phyloP scores from a whole-genome alignment of 1,140 invertebrate species.

The Adelges cooleyi region DNA sequence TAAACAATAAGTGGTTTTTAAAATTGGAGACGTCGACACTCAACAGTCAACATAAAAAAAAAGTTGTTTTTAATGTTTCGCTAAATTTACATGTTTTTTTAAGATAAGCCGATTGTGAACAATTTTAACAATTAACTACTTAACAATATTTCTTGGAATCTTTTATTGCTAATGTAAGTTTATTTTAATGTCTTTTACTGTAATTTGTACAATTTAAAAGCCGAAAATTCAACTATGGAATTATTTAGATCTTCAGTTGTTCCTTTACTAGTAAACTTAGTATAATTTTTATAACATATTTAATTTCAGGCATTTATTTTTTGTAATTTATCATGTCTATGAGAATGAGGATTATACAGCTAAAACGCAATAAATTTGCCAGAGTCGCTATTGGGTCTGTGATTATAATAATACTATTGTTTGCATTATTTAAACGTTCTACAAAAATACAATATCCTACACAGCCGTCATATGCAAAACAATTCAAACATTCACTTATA shows the following conservation, averaged over 20 bases:
- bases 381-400: constrained; percentile 12
- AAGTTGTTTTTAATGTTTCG: too few species aligned
- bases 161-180: constrained; percentile 1
- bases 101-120: not conserved
- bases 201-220: too few species aligned
- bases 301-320: not conserved
- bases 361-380: constrained; percentile 21
- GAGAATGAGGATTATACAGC: constrained; percentile 23
- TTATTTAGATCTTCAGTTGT: too few species aligned
- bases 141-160: not conserved
- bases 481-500: not conserved
- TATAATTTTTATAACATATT: not conserved
- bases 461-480: not conserved
- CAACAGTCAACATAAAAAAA: not conserved
- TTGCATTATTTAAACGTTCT: constrained; percentile 13
- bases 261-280: too few species aligned
- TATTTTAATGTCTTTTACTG: too few species aligned
- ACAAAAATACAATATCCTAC: not conserved
- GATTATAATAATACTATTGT: constrained; percentile 1
- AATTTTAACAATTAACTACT: not conserved
- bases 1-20: not conserved
- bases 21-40: constrained; percentile 4
- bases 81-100: too few species aligned
- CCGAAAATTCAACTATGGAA: too few species aligned
- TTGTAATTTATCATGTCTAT: not conserved